phyloP scores from a whole-genome alignment of 2,888 invertebrate genomes.

The Strigamia crassipes region DNA sequence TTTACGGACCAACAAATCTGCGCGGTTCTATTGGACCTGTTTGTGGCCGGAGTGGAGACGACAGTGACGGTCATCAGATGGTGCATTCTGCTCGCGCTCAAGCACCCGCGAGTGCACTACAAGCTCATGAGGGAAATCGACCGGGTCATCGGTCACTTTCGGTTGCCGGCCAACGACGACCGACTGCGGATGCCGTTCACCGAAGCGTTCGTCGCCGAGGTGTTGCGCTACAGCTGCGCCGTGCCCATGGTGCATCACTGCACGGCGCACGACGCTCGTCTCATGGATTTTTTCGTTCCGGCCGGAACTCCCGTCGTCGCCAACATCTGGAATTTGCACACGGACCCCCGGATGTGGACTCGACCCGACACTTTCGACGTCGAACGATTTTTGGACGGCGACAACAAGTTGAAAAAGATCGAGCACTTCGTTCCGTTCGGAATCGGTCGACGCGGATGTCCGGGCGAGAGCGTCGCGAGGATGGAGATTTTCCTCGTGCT shows the following conservation, averaged over 20 bases:
- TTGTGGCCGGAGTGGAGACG: constrained; percentile 44
- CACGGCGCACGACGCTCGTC: not conserved
- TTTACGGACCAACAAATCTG: constrained; percentile 39
- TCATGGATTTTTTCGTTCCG: constrained; percentile 22
- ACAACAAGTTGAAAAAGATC: not conserved
- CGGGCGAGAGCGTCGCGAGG: constrained; percentile 45
- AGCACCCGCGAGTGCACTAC: not conserved
- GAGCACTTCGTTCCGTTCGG: constrained; percentile 24
- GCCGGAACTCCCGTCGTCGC: not conserved
- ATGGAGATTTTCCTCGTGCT: constrained; percentile 46
- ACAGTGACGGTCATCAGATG: constrained; percentile 34
- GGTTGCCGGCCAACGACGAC: constrained; percentile 32
- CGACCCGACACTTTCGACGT: constrained; percentile 45
- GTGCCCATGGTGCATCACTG: constrained; percentile 41
- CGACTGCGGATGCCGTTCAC: constrained; percentile 32
- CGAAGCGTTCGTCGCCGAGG: constrained; percentile 37
- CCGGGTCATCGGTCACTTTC: not conserved
- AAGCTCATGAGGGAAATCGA: constrained; percentile 19
- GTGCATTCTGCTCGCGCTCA: not conserved
- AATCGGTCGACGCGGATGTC: constrained; percentile 23
- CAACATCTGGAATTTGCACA: constrained; percentile 44
- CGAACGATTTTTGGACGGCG: constrained; percentile 31
- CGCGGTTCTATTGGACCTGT: constrained; percentile 39
- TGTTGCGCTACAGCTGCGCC: constrained; percentile 24
- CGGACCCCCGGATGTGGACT: constrained; percentile 39